A percentile compares a stretch with the other conserved stretches of the same genome.
Evolutionary conservation across 2,888 invertebrate genomes (phyloP).

Genomic region (Oegoconia quadripuncta): DNA sequence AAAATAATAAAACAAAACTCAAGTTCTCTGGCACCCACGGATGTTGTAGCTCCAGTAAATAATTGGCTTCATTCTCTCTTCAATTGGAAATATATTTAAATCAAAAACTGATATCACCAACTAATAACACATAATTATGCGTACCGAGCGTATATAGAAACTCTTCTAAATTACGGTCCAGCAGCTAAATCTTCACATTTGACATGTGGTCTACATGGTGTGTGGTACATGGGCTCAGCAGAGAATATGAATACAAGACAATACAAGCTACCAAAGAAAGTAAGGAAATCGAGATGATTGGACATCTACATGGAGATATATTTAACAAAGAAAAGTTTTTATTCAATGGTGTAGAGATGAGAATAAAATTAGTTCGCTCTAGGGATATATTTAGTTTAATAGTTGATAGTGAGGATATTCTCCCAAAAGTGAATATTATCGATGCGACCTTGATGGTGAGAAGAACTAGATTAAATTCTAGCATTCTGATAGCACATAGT

Average conservation of each 20-base stretch:
- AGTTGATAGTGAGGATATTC: constrained; percentile 8
- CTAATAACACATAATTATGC: constrained; percentile 26
- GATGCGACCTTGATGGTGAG: constrained; percentile 18
- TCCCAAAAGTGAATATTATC: constrained; percentile 15
- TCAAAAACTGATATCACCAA: constrained; percentile 30
- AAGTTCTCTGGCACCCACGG: constrained; percentile 9
- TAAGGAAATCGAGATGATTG: constrained; percentile 25
- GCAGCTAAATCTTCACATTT: constrained; percentile 25
- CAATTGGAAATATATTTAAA: constrained; percentile 27
- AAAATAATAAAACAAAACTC: constrained; percentile 24
- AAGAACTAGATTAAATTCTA: constrained; percentile 16
- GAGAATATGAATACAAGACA: constrained; percentile 16
- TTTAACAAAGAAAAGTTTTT: constrained; percentile 24
- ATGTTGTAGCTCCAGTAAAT: constrained; percentile 26
- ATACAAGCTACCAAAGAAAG: constrained; percentile 15
- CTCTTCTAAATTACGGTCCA: constrained; percentile 26
- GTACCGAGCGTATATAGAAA: constrained; percentile 28
- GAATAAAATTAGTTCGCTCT: constrained; percentile 15
- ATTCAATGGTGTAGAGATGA: constrained; percentile 23
- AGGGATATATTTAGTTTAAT: constrained; percentile 12
- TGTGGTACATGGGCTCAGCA: constrained; percentile 24
- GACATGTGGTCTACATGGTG: constrained; percentile 20
- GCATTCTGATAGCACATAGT: constrained; percentile 18
- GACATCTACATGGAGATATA: constrained; percentile 22
- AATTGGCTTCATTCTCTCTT: constrained; percentile 31